Base-by-base conservation (phyloP, 2,888 invertebrate species). In the Nebria salina region DNA sequence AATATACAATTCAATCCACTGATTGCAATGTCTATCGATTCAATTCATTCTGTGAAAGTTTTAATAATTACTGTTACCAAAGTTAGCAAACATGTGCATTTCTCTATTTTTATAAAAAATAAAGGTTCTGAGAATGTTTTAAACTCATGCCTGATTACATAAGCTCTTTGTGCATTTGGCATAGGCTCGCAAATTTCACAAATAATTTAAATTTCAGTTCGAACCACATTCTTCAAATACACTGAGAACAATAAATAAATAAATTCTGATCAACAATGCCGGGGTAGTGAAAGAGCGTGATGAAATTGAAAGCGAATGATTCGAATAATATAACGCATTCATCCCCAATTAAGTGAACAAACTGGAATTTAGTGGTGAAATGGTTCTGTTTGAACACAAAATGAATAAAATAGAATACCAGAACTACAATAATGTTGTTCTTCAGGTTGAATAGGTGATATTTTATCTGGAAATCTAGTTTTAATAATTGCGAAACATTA, bases 401-500 rank as follows among this genome's bases (percentile, higher is more conserved):
- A 54, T 13, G 54, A 11, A 54, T 54, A 54, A 8, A 43, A 43
- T 43, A 43, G 43, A 43, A 34, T 5, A 13, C 11, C 70, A 13
- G 15, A 34, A 70, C 11, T 70, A 70, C 26, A 70, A 70, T 70
- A 20, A 70, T 70, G 7, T 26, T 34, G 20, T 20, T 70, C 25
- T 70, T 70, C 70, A 20, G 25, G 70, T 26, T 70, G 15, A 70
- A 70, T 70, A 11, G 70, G 54, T 54, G 11, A 20, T 26, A 26
- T 13, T 25, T 34, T 70, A 70, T 70, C 70, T 26, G 70, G 72
- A 54, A 80, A 75, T 75, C 74, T 78, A 64, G 75, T 70, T 80
- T 77, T 80, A 80, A 75, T 80, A 75, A 80, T 80, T 80, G 80
- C 75, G 65, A 68, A 42, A 72, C 80, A 80, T 80, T 80, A 80